phyloP scores from a whole-genome alignment of 1,140 invertebrate species.

The Drosophila lowei region DNA sequence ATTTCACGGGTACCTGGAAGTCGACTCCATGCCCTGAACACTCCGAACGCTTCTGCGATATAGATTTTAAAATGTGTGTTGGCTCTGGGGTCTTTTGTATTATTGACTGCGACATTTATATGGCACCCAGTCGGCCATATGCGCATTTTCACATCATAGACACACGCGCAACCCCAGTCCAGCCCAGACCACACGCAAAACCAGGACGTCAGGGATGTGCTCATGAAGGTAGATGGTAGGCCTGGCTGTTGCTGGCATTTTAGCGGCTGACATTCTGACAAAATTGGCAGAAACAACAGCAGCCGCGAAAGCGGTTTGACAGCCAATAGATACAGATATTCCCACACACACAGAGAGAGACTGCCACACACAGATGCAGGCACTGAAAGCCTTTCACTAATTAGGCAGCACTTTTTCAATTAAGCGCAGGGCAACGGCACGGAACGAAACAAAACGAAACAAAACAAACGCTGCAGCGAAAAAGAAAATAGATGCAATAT shows the following conservation, averaged over 20 bases:
- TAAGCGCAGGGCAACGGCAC: constrained; percentile 30
- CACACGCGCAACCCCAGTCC: constrained; percentile 8
- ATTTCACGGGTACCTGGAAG: neutral
- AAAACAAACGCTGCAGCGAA: constrained; percentile 13
- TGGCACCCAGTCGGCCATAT: constrained; percentile 61
- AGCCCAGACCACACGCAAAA: neutral
- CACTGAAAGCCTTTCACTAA: constrained; percentile 59
- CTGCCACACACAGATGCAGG: too few species aligned
- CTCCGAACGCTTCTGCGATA: neutral
- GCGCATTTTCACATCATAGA: constrained; percentile 74
- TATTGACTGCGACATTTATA: constrained; percentile 75
- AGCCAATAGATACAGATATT: constrained; percentile 37
- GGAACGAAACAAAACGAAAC: constrained; percentile 13
- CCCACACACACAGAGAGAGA: neutral
- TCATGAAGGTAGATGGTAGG: constrained; percentile 26
- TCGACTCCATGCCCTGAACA: neutral
- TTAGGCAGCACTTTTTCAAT: constrained; percentile 71
- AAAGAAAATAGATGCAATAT: constrained; percentile 30
- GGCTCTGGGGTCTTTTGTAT: constrained; percentile 38
- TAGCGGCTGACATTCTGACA: constrained; percentile 60
- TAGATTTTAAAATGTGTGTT: constrained; percentile 63
- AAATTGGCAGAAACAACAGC: constrained; percentile 36
- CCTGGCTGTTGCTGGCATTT: constrained; percentile 53
- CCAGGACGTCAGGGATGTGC: constrained; percentile 1
- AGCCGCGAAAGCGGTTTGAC: constrained; percentile 29